Evolutionary conservation across 2,888 invertebrate genomes (phyloP).

Genomic region (Andrena hattorfiana): DNA sequence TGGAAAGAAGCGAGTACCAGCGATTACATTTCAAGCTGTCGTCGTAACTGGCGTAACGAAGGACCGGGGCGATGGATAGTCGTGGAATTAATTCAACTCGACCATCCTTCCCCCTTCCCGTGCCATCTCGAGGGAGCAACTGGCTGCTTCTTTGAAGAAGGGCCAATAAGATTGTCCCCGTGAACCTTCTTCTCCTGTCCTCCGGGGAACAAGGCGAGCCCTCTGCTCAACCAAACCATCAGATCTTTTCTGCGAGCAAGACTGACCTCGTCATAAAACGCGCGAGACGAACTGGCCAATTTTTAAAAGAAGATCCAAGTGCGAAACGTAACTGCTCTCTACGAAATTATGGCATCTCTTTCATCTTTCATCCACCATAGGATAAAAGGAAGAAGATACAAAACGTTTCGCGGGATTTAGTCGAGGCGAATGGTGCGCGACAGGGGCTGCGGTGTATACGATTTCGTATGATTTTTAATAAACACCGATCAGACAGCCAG

Average conservation of each 20-base stretch:
- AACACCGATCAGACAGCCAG: conserved; percentile 83
- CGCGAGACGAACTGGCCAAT: background rate
- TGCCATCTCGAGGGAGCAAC: conserved; percentile 69
- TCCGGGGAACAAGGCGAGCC: conserved; percentile 51
- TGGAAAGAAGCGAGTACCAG: conserved; percentile 25
- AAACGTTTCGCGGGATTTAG: background rate
- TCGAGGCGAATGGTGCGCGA: background rate
- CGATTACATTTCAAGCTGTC: conserved; percentile 51
- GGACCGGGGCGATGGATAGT: conserved; percentile 54
- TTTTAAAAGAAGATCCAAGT: background rate
- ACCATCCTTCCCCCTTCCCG: conserved; percentile 55
- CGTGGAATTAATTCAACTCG: conserved; percentile 70
- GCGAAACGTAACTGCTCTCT: too few species aligned
- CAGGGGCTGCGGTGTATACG: conserved; percentile 44
- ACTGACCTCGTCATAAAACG: conserved; percentile 15
- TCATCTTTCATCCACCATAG: too few species aligned
- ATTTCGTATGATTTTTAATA: conserved; percentile 81
- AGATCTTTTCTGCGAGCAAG: conserved; percentile 48
- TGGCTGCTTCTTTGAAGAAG: conserved; percentile 75
- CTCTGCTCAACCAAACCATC: conserved; percentile 54
- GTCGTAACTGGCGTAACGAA: conserved; percentile 49
- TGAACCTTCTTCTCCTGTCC: conserved; percentile 68
- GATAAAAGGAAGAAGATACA: background rate
- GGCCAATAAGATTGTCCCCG: conserved; percentile 76
- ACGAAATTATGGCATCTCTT: too few species aligned